phyloP scores from a whole-genome alignment of 2,888 invertebrate species.

The Xestia rhomboidea region DNA sequence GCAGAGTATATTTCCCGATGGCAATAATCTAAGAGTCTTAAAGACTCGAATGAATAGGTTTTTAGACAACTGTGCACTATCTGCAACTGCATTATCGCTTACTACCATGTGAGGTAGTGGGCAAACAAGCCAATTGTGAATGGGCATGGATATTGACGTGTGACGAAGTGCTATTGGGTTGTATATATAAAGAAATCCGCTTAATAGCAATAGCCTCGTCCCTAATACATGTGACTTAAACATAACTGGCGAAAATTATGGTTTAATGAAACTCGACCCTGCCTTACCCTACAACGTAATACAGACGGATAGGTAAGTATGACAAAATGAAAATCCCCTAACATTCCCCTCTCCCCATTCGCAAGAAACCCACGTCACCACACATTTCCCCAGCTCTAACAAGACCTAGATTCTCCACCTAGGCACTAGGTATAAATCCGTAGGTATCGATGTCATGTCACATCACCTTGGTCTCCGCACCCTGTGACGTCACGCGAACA shows the following conservation, averaged over 20 bases:
- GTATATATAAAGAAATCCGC: neutral
- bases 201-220: neutral
- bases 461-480: conserved; percentile 51
- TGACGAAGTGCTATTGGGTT: neutral
- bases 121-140: neutral
- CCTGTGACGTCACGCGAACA: conserved; percentile 50
- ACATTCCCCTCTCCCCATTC: neutral
- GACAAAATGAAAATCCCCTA: neutral
- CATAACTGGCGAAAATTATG: neutral
- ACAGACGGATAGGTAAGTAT: neutral
- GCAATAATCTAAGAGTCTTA: neutral
- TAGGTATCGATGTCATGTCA: conserved; percentile 20
- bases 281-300: neutral
- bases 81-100: neutral
- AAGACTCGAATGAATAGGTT: neutral
- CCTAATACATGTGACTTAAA: neutral
- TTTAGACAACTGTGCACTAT: neutral
- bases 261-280: too few species aligned
- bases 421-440: conserved; percentile 19
- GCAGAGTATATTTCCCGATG: neutral
- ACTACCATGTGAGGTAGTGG: neutral
- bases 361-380: conserved; percentile 5
- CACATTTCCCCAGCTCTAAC: conserved; percentile 8
- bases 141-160: neutral
- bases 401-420: conserved; percentile 45